Conservation (phyloP, 2,888 invertebrate species). For the Lepeophtheirus nordmannii region DNA sequence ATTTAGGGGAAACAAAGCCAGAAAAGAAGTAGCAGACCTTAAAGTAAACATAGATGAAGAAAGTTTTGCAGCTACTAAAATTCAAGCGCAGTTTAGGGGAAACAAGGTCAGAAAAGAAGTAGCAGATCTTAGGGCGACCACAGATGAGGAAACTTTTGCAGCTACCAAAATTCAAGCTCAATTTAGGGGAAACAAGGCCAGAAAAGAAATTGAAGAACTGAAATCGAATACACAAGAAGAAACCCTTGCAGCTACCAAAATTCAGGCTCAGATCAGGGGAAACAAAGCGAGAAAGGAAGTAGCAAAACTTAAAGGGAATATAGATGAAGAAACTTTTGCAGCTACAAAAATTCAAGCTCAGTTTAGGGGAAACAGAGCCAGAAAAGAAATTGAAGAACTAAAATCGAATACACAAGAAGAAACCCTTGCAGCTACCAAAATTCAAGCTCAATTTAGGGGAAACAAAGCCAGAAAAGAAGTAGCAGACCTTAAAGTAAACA, state of each 20-base stretch:
- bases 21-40: slow-evolving; percentile 2
- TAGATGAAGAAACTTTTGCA: background rate
- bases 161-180: slow-evolving; percentile 16
- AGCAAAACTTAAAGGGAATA: too few species aligned
- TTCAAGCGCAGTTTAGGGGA: background rate
- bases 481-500: background rate
- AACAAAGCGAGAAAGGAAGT: background rate
- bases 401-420: background rate
- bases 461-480: background rate
- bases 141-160: background rate
- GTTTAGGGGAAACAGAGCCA: background rate
- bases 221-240: background rate
- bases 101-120: background rate
- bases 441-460: slow-evolving; percentile 15
- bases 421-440: slow-evolving; percentile 1
- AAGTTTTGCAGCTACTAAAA: background rate
- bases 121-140: background rate
- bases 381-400: background rate
- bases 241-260: background rate
- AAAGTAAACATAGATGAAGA: background rate
- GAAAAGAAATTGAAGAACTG: background rate
- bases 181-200: slow-evolving; percentile 17
- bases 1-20: slow-evolving; percentile 6
- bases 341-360: slow-evolving; percentile 13
- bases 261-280: background rate